These are phyloP conservation scores for Mycetomoellerius zeteki DNA, from an alignment of 1,140 invertebrate species.

Conservation along the genomic window DNA sequence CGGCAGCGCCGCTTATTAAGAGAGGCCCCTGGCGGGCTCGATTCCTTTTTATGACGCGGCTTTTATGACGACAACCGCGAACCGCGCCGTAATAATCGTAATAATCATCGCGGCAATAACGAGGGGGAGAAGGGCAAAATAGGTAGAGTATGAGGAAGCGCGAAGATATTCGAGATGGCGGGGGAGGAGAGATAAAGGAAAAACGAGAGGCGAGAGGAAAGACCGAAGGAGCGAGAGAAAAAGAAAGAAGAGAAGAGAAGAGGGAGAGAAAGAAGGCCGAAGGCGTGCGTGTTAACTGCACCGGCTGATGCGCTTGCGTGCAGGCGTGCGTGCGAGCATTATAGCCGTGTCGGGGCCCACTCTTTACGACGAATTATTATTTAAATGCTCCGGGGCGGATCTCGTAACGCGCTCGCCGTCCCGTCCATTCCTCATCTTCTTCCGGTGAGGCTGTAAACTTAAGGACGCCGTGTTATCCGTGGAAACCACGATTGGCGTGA, in stretches of 20 bases:
- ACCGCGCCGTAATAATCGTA: slow-evolving; percentile 83
- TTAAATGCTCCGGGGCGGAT: slow-evolving; percentile 77
- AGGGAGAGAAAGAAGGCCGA: slow-evolving; percentile 60
- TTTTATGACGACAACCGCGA: slow-evolving; percentile 81
- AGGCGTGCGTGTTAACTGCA: slow-evolving; percentile 74
- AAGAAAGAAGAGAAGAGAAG: background rate
- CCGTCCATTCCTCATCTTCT: slow-evolving; percentile 45
- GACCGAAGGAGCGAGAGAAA: background rate
- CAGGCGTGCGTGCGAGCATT: slow-evolving; percentile 78
- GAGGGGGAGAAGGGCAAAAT: slow-evolving; percentile 40
- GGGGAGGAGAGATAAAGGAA: slow-evolving; percentile 26
- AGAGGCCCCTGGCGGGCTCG: slow-evolving; percentile 66
- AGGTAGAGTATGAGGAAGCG: slow-evolving; percentile 20
- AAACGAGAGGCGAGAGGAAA: slow-evolving; percentile 26
- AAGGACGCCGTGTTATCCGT: slow-evolving; percentile 10
- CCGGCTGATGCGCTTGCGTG: slow-evolving; percentile 66
- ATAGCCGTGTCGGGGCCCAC: slow-evolving; percentile 74
- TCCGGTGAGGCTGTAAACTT: slow-evolving; percentile 67
- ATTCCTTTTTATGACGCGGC: slow-evolving; percentile 79
- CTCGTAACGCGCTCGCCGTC: slow-evolving; percentile 58
- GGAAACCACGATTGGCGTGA: slow-evolving; percentile 29
- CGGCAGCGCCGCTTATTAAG: slow-evolving; percentile 76
- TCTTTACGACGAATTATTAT: slow-evolving; percentile 82
- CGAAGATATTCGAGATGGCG: slow-evolving; percentile 20
- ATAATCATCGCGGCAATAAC: slow-evolving; percentile 82